Percentiles rank a stretch among this genome's conserved stretches.
Conservation (phyloP, 2,888 invertebrate genomes). For the Carabus problematicus region DNA sequence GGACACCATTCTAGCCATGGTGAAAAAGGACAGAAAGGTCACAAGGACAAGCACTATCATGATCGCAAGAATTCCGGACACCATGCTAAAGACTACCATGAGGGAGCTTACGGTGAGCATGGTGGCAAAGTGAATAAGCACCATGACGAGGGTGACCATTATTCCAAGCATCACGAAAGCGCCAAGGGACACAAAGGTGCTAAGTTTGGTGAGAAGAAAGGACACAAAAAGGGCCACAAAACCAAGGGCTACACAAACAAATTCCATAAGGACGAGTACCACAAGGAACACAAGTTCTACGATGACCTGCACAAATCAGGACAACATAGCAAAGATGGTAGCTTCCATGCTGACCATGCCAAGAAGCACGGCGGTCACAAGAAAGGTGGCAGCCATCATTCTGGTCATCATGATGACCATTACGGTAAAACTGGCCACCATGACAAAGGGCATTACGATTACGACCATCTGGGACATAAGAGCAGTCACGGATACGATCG, state of each 20-base stretch:
- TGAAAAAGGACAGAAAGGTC: constrained; percentile 61
- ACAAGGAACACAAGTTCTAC: constrained; percentile 80
- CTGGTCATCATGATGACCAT: constrained; percentile 67
- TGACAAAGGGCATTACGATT: constrained; percentile 71
- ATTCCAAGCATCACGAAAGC: constrained; percentile 71
- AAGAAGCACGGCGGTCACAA: constrained; percentile 70
- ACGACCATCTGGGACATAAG: constrained; percentile 70
- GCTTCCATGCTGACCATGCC: constrained; percentile 70
- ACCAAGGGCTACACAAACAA: constrained; percentile 81
- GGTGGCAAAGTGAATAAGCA: constrained; percentile 70
- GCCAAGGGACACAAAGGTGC: constrained; percentile 73
- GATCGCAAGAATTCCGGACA: constrained; percentile 68
- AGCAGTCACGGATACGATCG: constrained; percentile 69
- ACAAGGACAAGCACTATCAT: constrained; percentile 65
- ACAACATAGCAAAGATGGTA: constrained; percentile 72
- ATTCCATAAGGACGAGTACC: constrained; percentile 79
- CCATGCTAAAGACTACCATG: constrained; percentile 66
- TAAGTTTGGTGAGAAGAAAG: constrained; percentile 77
- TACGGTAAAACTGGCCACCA: constrained; percentile 70
- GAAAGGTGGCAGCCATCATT: constrained; percentile 70
- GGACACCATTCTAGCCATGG: constrained; percentile 64
- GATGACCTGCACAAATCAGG: constrained; percentile 77
- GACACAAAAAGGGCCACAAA: constrained; percentile 79
- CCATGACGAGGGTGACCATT: constrained; percentile 69
- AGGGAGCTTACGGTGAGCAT: constrained; percentile 68